Evolutionary conservation across 2,797 vertebrate genomes (phyloP), one percentile per base, ranked within the genome.

Genomic region (Hirundo rustica): DNA sequence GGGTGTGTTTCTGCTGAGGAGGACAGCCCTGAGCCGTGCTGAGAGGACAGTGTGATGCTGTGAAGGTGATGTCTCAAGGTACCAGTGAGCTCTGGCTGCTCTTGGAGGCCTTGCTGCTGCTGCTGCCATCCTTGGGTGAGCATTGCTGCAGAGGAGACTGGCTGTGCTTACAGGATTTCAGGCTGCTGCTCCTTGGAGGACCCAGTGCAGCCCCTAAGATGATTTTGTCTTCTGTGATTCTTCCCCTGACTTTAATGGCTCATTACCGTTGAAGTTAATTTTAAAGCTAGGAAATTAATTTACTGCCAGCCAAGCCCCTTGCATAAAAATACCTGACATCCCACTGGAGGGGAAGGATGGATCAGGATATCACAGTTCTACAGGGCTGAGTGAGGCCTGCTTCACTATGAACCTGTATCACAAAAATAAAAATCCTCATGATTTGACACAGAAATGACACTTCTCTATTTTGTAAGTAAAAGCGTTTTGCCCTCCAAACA

Each of bases 51-150:
- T 6, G 0, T 2, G 5, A 8, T 64, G 20, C 58, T 51, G 17
- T 19, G 53, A 45, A 34, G 36, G 38, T 14, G 38, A 22, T 77
- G 53, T 54, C 60, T 47, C 55, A 51, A 3, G 2, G n/a, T 8
- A 25, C 6, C 77, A 25, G 45, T 1, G 2, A 62, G 23, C 29
- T 22, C 58, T 2, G 54, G 32, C 36, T 32, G 58, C 79, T 9
- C 1, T 36, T 30, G 80, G 38, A 50, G 80, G 34, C 34, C 16
- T 20, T 34, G 60, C 50, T 71, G 77, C 53, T 71, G 77, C 53
- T 47, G 71, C 67, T 11, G 1, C 44, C 27, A 6, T 12, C 30
- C 36, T 6, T 7, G 23, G 54, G n/a, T 0, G 0, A 72, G 26
- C 66, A 54, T 17, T 0, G 0, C 88, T 66, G 51, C 2, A 3